Percentiles rank a stretch among this genome's conserved stretches.
Conservation (phyloP, 2,113 vertebrate species). For the Mesitornis unicolor region DNA sequence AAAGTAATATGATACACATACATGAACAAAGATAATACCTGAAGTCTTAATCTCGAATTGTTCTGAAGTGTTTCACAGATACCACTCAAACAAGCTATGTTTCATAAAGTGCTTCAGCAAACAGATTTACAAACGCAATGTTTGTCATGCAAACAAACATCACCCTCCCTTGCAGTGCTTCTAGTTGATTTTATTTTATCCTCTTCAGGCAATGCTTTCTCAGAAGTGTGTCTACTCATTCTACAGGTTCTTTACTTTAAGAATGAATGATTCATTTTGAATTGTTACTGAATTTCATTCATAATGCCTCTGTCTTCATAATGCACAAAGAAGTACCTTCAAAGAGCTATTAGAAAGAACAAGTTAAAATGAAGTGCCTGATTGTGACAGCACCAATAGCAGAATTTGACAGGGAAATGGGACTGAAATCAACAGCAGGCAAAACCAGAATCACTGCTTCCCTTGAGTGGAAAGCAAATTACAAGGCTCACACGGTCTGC, state of each 20-base stretch:
- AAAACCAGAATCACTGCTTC: neutral
- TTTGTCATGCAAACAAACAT: neutral
- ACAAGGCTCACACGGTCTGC: neutral
- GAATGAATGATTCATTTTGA: neutral
- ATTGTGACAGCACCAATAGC: neutral
- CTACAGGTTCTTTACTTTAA: neutral
- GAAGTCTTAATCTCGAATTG: neutral
- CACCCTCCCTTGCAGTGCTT: neutral
- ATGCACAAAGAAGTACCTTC: neutral
- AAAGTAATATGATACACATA: neutral
- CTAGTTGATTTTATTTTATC: neutral
- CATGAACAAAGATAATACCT: neutral
- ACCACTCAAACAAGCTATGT: neutral
- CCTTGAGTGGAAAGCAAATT: neutral
- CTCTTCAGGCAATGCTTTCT: neutral
- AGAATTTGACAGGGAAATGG: neutral
- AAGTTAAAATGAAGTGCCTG: neutral
- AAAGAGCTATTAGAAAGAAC: neutral
- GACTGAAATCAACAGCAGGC: neutral
- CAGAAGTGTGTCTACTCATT: neutral
- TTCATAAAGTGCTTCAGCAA: neutral
- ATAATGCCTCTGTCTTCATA: neutral
- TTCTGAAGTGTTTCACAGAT: neutral
- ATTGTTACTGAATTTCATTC: neutral
- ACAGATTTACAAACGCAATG: neutral